phyloP scores from a whole-genome alignment of 2,113 vertebrate species.

The Dissostichus mawsoni region DNA sequence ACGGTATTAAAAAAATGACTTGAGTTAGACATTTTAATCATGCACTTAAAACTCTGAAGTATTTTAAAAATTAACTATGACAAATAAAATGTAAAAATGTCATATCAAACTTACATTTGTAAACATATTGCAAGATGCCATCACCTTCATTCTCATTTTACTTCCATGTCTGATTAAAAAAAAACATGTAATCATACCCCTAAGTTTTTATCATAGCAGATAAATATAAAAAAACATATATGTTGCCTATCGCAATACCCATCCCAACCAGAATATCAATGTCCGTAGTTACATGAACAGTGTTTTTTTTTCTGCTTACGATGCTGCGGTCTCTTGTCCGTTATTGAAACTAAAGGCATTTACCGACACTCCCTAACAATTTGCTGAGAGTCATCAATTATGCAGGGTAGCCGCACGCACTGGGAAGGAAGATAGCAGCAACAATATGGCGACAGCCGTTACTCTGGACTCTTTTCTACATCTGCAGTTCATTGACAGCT shows the following conservation, averaged over 20 bases:
- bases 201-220: background rate
- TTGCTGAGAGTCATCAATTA: slow-evolving; percentile 92
- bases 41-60: background rate
- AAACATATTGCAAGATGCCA: background rate
- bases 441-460: slow-evolving; percentile 96
- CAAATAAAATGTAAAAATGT: background rate
- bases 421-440: slow-evolving; percentile 87
- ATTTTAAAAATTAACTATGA: background rate
- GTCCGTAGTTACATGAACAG: slow-evolving; percentile 24
- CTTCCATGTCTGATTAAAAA: background rate
- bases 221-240: background rate
- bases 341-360: slow-evolving; percentile 78
- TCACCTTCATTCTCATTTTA: background rate
- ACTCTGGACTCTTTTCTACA: slow-evolving; percentile 87
- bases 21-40: background rate
- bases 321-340: slow-evolving; percentile 79
- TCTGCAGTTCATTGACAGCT: slow-evolving; percentile 85
- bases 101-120: background rate
- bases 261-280: slow-evolving; percentile 22
- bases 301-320: slow-evolving; percentile 63
- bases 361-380: slow-evolving; percentile 87
- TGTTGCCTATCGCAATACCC: background rate
- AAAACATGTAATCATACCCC: background rate
- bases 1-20: background rate
- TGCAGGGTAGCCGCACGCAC: slow-evolving; percentile 88